phyloP scores from a whole-genome alignment of 2,113 vertebrate genomes.

The Rutilus rutilus region DNA sequence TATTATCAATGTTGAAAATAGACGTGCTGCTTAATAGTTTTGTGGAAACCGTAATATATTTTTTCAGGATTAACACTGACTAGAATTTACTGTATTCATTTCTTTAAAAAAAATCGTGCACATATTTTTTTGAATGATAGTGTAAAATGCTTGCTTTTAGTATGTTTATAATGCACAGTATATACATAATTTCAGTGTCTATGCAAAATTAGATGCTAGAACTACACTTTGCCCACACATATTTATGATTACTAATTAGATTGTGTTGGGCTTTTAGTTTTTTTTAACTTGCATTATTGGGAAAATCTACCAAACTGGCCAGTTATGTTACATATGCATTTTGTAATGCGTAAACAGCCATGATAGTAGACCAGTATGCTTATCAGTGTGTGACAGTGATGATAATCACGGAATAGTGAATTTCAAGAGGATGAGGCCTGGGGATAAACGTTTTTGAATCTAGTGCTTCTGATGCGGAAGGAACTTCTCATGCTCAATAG shows the following conservation, averaged over 20 bases:
- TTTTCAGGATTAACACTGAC: too few species aligned
- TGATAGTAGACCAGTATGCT: too few species aligned
- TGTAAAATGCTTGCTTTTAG: not conserved
- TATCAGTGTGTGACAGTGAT: not conserved
- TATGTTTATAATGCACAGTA: not conserved
- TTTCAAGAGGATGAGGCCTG: conserved; percentile 1
- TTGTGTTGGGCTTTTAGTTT: not conserved
- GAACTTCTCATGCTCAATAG: not conserved
- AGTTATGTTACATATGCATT: not conserved
- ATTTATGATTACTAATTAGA: not conserved
- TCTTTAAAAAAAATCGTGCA: not conserved
- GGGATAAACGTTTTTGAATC: not conserved
- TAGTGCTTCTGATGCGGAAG: not conserved
- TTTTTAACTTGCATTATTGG: not conserved
- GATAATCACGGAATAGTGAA: not conserved
- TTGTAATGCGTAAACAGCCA: not conserved
- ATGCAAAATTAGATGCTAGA: not conserved
- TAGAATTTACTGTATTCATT: too few species aligned
- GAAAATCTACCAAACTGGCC: not conserved
- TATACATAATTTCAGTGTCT: not conserved
- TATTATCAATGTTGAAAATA: too few species aligned
- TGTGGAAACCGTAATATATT: too few species aligned
- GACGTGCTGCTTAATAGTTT: too few species aligned
- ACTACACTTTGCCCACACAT: not conserved
- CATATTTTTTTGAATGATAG: not conserved